phyloP scores from a whole-genome alignment of 2,113 vertebrate genomes.

The Peromyscus polionotus region DNA sequence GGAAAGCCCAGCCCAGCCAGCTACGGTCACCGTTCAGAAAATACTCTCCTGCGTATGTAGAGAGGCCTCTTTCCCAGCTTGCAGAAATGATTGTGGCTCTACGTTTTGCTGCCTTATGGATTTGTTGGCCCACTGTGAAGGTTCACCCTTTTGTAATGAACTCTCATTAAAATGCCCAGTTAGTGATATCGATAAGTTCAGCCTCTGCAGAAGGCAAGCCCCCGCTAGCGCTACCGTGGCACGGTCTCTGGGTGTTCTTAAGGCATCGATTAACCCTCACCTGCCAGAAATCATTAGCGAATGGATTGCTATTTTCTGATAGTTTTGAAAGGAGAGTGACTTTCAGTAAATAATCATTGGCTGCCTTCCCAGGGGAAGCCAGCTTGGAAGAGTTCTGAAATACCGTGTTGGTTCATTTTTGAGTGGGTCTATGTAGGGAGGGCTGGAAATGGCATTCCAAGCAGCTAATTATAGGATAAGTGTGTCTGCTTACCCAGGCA shows the following conservation, averaged over 20 bases:
- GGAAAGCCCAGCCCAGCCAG: neutral
- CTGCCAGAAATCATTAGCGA: conserved; percentile 78
- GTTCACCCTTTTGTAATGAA: conserved; percentile 49
- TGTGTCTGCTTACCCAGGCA: conserved; percentile 89
- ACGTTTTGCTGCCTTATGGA: neutral
- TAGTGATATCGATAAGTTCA: conserved; percentile 61
- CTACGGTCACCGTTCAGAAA: neutral
- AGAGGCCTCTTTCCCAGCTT: conserved; percentile 7
- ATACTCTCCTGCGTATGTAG: neutral
- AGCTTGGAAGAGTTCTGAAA: conserved; percentile 8
- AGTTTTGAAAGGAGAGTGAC: conserved; percentile 68
- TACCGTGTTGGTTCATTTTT: conserved; percentile 60
- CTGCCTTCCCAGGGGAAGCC: conserved; percentile 60
- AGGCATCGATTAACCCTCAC: conserved; percentile 73
- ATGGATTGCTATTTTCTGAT: conserved; percentile 73
- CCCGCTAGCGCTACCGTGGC: neutral
- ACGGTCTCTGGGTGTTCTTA: conserved; percentile 40
- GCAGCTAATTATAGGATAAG: conserved; percentile 93
- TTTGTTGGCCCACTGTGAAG: conserved; percentile 25
- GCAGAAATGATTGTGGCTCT: conserved; percentile 12
- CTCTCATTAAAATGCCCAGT: conserved; percentile 74
- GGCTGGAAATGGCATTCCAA: conserved; percentile 89
- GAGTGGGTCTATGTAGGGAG: conserved; percentile 79
- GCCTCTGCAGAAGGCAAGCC: conserved; percentile 49
- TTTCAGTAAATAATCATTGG: conserved; percentile 76